Evolutionary conservation across 1,140 invertebrate species (phyloP).

Genomic region (Panagrolaimus sp.): DNA sequence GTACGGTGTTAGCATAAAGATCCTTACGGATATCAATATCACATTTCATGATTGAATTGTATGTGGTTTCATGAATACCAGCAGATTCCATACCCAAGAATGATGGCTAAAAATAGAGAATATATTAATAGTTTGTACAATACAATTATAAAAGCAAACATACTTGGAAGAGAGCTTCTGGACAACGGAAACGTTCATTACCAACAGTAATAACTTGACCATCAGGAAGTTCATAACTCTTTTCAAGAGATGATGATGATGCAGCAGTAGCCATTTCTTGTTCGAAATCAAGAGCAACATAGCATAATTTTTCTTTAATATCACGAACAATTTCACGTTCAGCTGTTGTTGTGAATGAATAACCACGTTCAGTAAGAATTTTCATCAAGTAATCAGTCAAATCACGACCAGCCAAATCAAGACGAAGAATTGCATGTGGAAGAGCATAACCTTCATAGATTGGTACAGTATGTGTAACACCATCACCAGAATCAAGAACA

Average conservation of each 20-base stretch:
- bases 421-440: constrained; percentile 48
- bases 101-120: constrained; percentile 44
- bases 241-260: constrained; percentile 59
- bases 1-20: constrained; percentile 77
- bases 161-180: constrained; percentile 90
- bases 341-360: constrained; percentile 63
- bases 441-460: constrained; percentile 52
- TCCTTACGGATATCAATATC: constrained; percentile 84
- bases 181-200: constrained; percentile 93
- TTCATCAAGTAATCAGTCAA: constrained; percentile 50
- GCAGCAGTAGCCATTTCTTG: constrained; percentile 88
- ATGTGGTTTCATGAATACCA: constrained; percentile 86
- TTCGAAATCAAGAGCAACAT: constrained; percentile 82
- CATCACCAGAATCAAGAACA: constrained; percentile 58
- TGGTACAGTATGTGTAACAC: constrained; percentile 57
- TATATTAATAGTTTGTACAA: not conserved
- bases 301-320: constrained; percentile 68
- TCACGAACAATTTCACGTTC: constrained; percentile 79
- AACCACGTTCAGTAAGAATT: constrained; percentile 50
- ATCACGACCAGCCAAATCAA: constrained; percentile 51
- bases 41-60: constrained; percentile 96
- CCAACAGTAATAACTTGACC: constrained; percentile 74
- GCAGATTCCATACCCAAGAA: constrained; percentile 77
- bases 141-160: not conserved
- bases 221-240: constrained; percentile 62